Conservation (phyloP, 2,888 invertebrate species). For the Hofmannophila pseudospretella region DNA sequence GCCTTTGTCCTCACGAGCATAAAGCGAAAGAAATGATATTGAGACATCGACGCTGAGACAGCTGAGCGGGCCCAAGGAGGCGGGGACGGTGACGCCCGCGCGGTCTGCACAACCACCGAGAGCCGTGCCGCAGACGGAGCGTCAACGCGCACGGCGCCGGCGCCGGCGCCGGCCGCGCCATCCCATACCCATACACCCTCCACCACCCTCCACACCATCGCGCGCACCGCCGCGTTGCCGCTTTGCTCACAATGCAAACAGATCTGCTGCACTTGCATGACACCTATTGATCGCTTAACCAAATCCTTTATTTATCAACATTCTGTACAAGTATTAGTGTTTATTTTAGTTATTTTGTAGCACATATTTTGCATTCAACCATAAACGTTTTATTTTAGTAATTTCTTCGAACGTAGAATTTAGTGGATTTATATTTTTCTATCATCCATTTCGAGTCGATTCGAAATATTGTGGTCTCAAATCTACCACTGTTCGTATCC, state of each 20-base stretch:
- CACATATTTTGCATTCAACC: too few relatives aligned
- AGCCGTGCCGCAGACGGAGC: conserved; percentile 51
- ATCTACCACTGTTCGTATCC: conserved; percentile 30
- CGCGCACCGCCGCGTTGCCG: conserved; percentile 35
- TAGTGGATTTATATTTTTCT: conserved; percentile 60
- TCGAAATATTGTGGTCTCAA: conserved; percentile 19
- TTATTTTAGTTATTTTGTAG: conserved; percentile 4
- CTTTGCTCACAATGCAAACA: conserved; percentile 27
- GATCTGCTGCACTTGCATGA: conserved; percentile 30
- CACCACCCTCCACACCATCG: conserved; percentile 61
- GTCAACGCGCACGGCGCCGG: conserved; percentile 31
- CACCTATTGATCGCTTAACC: conserved; percentile 11
- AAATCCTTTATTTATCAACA: conserved; percentile 4
- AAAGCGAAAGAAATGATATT: conserved; percentile 70
- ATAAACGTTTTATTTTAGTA: conserved; percentile 5
- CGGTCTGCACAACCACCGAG: conserved; percentile 52
- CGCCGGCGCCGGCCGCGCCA: conserved; percentile 48
- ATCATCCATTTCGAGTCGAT: conserved; percentile 49
- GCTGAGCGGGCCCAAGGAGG: conserved; percentile 70
- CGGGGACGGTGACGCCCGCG: conserved; percentile 64
- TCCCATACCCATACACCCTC: too few relatives aligned
- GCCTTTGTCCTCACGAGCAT: conserved; percentile 79
- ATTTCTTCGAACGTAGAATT: conserved; percentile 30
- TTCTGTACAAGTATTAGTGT: neutral
- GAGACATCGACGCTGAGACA: conserved; percentile 66